A percentile compares a stretch with the other conserved stretches of the same genome.
These are phyloP conservation scores for Camptogramma bilineatum DNA, from an alignment of 2,888 invertebrate genomes.

Conservation along the genomic window DNA sequence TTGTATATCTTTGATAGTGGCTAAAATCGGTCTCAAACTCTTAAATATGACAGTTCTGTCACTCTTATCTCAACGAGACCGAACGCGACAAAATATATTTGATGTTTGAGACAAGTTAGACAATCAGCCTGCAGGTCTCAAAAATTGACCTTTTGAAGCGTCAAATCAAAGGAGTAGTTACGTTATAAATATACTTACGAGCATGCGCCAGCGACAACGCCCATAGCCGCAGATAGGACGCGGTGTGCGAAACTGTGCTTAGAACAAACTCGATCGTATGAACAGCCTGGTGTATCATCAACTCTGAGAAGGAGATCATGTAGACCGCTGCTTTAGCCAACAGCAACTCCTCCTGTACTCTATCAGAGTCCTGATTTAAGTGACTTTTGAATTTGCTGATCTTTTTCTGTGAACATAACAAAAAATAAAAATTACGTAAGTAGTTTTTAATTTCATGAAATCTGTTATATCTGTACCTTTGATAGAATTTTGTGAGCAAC, in stretches of 20 bases:
- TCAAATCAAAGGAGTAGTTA: neutral
- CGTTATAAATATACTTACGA: constrained; percentile 80
- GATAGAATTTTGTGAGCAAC: neutral
- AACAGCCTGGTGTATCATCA: constrained; percentile 92
- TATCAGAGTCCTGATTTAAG: constrained; percentile 43
- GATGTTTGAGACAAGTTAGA: too few relatives aligned
- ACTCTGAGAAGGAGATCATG: constrained; percentile 84
- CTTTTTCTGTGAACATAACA: constrained; percentile 42
- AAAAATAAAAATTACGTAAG: neutral
- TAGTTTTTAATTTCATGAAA: neutral
- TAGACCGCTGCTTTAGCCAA: constrained; percentile 13
- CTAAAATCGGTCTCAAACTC: too few relatives aligned
- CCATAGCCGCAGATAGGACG: constrained; percentile 95
- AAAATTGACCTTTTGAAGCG: too few relatives aligned
- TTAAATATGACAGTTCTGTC: too few relatives aligned
- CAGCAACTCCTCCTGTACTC: constrained; percentile 18
- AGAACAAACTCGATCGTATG: constrained; percentile 96
- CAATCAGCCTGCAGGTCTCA: too few relatives aligned
- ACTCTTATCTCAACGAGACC: too few relatives aligned
- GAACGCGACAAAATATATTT: too few relatives aligned
- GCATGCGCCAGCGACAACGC: constrained; percentile 95
- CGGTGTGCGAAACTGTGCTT: constrained; percentile 95
- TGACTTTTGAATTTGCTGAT: constrained; percentile 33
- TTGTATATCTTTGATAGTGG: too few relatives aligned
- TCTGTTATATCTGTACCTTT: too few relatives aligned